These are phyloP conservation scores for Eilema sororculum DNA, from an alignment of 2,888 invertebrate genomes.

Conservation along the genomic window DNA sequence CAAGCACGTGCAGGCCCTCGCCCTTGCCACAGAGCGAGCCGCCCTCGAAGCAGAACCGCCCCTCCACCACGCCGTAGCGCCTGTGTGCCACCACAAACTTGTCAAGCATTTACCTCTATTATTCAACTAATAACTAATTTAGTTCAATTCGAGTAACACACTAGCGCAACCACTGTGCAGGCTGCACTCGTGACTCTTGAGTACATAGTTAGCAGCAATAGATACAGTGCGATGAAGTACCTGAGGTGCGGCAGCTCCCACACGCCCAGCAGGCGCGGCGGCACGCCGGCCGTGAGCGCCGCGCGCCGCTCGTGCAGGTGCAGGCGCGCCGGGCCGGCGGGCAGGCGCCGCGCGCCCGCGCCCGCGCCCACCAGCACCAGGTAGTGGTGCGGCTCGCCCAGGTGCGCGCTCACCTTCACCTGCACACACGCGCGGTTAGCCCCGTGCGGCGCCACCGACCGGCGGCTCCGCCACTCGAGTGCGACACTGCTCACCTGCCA, in stretches of 20 bases:
- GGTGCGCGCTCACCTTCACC: conserved; percentile 73
- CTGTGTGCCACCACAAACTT: conserved; percentile 71
- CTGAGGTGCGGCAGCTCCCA: conserved; percentile 91
- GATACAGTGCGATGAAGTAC: conserved; percentile 61
- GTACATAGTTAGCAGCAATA: background rate
- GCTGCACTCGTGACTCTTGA: too few species aligned
- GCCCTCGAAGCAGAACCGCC: conserved; percentile 96
- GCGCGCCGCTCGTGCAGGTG: conserved; percentile 93
- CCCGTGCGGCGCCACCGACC: background rate
- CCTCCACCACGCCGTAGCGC: conserved; percentile 94
- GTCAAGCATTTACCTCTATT: too few species aligned
- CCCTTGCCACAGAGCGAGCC: conserved; percentile 95
- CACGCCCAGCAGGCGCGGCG: conserved; percentile 91
- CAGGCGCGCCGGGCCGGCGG: conserved; percentile 92
- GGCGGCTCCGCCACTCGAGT: background rate
- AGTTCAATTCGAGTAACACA: too few species aligned
- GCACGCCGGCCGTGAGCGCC: conserved; percentile 93
- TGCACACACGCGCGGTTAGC: conserved; percentile 29
- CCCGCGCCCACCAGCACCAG: conserved; percentile 67
- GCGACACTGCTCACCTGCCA: conserved; percentile 93
- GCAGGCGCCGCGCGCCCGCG: conserved; percentile 88
- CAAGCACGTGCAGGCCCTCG: conserved; percentile 92
- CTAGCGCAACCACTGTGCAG: too few species aligned
- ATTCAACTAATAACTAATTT: too few species aligned
- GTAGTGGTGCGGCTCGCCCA: conserved; percentile 73